Evolutionary conservation across 2,797 vertebrate species (phyloP), one percentile per base, ranked within the genome.

Genomic region (Sciurus vulgaris): DNA sequence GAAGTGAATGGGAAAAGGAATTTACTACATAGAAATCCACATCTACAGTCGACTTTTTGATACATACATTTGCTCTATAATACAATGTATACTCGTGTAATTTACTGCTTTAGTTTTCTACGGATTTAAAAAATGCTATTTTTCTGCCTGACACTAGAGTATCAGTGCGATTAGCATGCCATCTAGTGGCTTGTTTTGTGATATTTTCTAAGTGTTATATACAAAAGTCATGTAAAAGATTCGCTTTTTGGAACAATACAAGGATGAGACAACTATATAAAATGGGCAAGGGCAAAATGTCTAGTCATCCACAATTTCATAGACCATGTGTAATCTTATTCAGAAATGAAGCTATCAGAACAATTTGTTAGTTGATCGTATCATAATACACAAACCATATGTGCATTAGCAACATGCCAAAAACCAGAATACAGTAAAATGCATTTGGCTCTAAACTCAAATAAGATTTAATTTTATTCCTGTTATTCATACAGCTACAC

Each of bases 171-270:
- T 79, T 93, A 51, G 94, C 61, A 9, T 30, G 88, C 96, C 97
- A 96, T 70, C 97, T 97, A 96, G 96, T 94, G 97, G 92, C 8
- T 51, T 0, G 26, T 33, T 0, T 18, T 77, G 38, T 73, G 65
- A 63, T 56, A 51, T 65, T 69, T 90, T 89, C 54, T 86, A 81
- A 44, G 67, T 13, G 28, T 24, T 26, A 8, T 6, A 9, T 0
- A 1, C 51, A 65, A 92, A 84, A 5, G 28, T 33, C 35, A 14
- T 41, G 0, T n/a, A 65, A 38, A 38, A 91, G n/a, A 67, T 51
- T 67, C 44, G 13, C 56, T 83, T 30, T 67, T 86, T 63, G 49
- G 2, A 86, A 88, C 17, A 51, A 81, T 7, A 24, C 3, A 72
- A 28, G 24, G 8, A 70, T 78, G 63, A 85, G 17, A 56, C 28